Conservation (phyloP, 2,888 invertebrate genomes). For the Tenthredo mesomela region DNA sequence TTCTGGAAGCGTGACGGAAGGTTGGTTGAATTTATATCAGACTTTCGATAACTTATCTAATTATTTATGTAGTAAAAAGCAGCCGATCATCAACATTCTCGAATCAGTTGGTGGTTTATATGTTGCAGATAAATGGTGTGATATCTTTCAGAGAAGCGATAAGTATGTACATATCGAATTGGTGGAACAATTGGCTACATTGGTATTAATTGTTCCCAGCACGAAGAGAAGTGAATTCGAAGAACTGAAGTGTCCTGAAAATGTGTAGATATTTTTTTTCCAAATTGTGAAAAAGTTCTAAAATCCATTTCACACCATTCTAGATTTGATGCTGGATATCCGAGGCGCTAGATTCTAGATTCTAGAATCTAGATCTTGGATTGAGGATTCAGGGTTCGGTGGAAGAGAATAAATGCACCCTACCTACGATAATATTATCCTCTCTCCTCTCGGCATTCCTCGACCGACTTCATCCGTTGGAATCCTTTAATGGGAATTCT, state of each 20-base stretch:
- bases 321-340: not conserved
- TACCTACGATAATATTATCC: conserved; percentile 61
- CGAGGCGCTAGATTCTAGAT: conserved; percentile 6
- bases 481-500: conserved; percentile 65
- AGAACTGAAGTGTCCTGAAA: too few relatives aligned
- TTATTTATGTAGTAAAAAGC: not conserved
- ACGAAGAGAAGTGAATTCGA: not conserved
- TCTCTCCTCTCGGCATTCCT: conserved; percentile 50
- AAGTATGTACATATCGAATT: not conserved
- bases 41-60: not conserved
- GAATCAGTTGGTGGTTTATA: not conserved
- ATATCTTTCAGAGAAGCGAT: not conserved
- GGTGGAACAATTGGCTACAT: not conserved
- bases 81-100: not conserved
- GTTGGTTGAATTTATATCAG: not conserved
- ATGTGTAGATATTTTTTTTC: not conserved
- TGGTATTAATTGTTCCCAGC: not conserved
- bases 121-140: not conserved
- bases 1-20: not conserved
- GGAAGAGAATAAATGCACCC: conserved; percentile 53
- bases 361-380: conserved; percentile 44
- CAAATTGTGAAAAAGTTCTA: not conserved
- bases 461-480: conserved; percentile 61
- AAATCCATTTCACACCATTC: not conserved
- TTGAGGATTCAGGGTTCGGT: conserved; percentile 25